Base-by-base conservation (phyloP, 2,888 invertebrate species). In the Zhengitettix transpicula region DNA sequence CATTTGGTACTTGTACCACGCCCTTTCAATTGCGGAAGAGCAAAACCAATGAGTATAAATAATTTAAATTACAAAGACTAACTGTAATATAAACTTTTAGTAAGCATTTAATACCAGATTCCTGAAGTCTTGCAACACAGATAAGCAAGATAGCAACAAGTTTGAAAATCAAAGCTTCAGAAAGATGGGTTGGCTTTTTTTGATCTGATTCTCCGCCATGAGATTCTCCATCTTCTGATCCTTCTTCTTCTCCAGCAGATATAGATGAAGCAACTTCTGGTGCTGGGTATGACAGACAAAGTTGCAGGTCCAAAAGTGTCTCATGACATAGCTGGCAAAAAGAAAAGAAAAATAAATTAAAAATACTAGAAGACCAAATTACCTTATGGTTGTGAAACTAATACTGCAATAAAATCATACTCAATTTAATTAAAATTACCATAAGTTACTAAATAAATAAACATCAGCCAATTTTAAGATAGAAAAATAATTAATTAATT, bases 61-160 rank as follows among this genome's bases (percentile, higher is more conserved):
- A 28, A 28, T 2, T 28, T 28, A 28, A 28, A 28, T 28, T 28
- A 28, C 7, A 28, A 28, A 7, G 28, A 5, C 2, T 28, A 28
- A 5, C 28, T 28, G 7, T 28, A 28, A 28, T 28, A 28, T 5
- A 28, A 28, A 28, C 28, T 28, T 28, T 28, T 28, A 28, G 28
- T 28, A 28, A 28, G 7, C 28, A 28, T 28, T 28, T 28, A 28
- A 28, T 28, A 67, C 68, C 66, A 57, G 77, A 78, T 68, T 80
- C 82, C 70, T 84, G 82, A 60, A 91, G 75, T 73, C 89, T 88
- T 41, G 84, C 79, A 65, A 91, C 81, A 61, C 89, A 88, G 70
- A 91, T 84, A 60, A 94, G 77, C 67, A 88, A 84, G 67, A 92
- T 88, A 58, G 85, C 81, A 11, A 87, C 81, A 61, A 93, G 84